Evolutionary conservation across 2,888 invertebrate species (phyloP).

Genomic region (Sphaerophoria taeniata): DNA sequence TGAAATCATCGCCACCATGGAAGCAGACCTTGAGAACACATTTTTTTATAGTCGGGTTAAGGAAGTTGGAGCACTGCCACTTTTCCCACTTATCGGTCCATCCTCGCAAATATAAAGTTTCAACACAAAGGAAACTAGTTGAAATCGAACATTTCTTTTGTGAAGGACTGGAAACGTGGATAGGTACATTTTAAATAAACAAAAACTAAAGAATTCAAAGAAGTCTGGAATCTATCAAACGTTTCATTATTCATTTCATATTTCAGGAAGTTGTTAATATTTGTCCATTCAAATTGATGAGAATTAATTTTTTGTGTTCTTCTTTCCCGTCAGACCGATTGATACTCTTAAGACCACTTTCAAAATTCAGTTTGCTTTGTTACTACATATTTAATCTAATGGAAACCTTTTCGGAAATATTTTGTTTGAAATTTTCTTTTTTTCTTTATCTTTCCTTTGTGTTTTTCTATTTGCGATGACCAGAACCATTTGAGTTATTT

Average conservation of each 20-base stretch:
- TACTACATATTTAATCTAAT: constrained; percentile 11
- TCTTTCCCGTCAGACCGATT: not conserved
- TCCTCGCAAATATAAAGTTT: too few relatives aligned
- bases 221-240: too few relatives aligned
- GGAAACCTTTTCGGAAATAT: constrained; percentile 12
- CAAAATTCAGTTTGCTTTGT: not conserved
- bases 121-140: too few relatives aligned
- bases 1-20: too few relatives aligned
- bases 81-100: too few relatives aligned
- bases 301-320: not conserved
- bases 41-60: too few relatives aligned
- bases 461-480: not conserved
- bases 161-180: too few relatives aligned
- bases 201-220: too few relatives aligned
- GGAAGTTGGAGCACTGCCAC: too few relatives aligned
- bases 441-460: not conserved
- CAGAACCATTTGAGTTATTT: constrained; percentile 15
- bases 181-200: too few relatives aligned
- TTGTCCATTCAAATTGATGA: constrained; percentile 5
- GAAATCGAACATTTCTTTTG: too few relatives aligned
- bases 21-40: too few relatives aligned
- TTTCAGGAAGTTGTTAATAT: not conserved
- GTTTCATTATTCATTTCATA: not conserved
- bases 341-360: constrained; percentile 3
- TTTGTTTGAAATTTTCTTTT: constrained; percentile 14